These are phyloP conservation scores for Actenoides lindsayi DNA, from an alignment of 2,113 vertebrate species.

Conservation along the genomic window DNA sequence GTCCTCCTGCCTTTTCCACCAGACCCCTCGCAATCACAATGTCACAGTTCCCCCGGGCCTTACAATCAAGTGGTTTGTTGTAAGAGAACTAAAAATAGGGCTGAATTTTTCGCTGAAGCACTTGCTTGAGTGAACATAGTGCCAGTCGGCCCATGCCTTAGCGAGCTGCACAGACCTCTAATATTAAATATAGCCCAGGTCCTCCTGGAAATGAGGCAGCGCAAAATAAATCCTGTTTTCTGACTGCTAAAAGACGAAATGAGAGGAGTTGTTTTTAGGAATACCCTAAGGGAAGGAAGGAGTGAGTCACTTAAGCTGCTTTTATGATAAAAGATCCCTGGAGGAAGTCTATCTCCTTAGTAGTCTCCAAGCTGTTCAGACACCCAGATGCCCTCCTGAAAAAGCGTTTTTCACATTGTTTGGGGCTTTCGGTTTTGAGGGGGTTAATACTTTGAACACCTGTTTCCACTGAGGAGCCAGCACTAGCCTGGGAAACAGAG, in stretches of 20 bases:
- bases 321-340: constrained; percentile 41
- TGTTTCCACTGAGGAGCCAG: background rate
- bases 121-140: constrained; percentile 45
- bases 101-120: constrained; percentile 48
- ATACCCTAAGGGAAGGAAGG: constrained; percentile 20
- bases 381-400: background rate
- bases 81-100: constrained; percentile 72
- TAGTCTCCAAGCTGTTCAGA: background rate
- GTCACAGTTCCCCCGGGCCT: constrained; percentile 7
- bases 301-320: constrained; percentile 49
- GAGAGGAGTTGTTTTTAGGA: constrained; percentile 8
- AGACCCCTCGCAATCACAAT: background rate
- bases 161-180: background rate
- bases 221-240: background rate
- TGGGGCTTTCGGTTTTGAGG: background rate
- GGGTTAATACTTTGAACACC: background rate
- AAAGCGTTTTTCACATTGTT: background rate
- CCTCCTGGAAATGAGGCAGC: background rate
- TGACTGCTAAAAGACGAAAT: background rate
- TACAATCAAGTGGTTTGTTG: constrained; percentile 54
- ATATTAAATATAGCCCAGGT: background rate
- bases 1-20: background rate
- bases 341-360: background rate
- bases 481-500: background rate
- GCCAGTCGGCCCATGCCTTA: constrained; percentile 13